Evolutionary conservation across 2,888 invertebrate species (phyloP), one percentile per base, ranked within the genome.

Genomic region (Nemurella pictetii): DNA sequence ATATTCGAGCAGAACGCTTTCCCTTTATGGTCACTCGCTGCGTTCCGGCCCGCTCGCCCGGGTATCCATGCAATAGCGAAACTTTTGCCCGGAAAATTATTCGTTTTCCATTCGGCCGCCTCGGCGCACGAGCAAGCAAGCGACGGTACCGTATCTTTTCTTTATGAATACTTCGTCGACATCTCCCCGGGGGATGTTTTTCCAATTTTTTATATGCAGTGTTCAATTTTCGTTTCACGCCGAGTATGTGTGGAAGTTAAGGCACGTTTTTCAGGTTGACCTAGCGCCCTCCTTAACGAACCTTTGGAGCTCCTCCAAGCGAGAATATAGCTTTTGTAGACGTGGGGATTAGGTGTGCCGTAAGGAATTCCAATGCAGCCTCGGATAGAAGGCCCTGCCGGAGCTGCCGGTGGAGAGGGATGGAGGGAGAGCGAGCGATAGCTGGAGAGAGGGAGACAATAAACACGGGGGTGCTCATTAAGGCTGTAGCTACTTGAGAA

Each of bases 191-290:
- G 80, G 80, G 30, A 80, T 80, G 25, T 80, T 80, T 78, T 72
- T 82, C 82, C 29, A 82, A 82, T 81, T 81, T n/a, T 72, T 28
- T 72, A 82, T 82, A 15, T 72, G 28, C 55, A 55, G 82, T 82
- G 82, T 72, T 82, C 82, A 36, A 82, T 55, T 82, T 82, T 82
- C 55, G 82, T 55, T 78, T 82, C 82, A 72, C 26, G 80, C 35
- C 55, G 72, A 55, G 82, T 28, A 72, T 82, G 29, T 78, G 74
- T 80, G 83, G 83, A 84, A 85, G 84, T 84, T 84, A 35, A 81
- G 74, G 85, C 85, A 80, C 85, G 85, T 85, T 85, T 85, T 85
- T 85, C 29, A 85, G 84, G 85, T 85, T 85, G 85, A 85, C 85
- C 85, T 85, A 81, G 85, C 84, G 84, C 84, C 83, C 83, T 84